Conservation (phyloP, 2,113 vertebrate species). For the Phainopepla nitens region DNA sequence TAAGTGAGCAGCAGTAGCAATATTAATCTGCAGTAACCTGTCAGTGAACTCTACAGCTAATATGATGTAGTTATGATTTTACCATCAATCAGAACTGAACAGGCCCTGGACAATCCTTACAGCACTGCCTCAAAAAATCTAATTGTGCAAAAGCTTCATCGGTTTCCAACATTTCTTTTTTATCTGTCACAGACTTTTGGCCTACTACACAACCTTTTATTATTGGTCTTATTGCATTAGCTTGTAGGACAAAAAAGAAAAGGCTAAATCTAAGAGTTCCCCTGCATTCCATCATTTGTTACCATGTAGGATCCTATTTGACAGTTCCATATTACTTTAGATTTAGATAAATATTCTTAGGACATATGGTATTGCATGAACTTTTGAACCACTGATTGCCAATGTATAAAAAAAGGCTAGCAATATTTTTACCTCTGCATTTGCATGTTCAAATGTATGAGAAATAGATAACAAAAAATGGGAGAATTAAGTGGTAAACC, state of each 20-base stretch:
- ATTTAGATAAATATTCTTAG: slow-evolving; percentile 79
- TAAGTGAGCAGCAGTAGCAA: slow-evolving; percentile 88
- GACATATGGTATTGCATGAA: slow-evolving; percentile 70
- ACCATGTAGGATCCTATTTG: slow-evolving; percentile 80
- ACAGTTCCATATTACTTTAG: slow-evolving; percentile 73
- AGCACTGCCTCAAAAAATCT: slow-evolving; percentile 91
- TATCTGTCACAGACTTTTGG: slow-evolving; percentile 83
- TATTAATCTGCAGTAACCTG: slow-evolving; percentile 93
- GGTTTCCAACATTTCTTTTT: slow-evolving; percentile 93
- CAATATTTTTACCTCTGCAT: slow-evolving; percentile 35
- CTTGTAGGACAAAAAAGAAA: slow-evolving; percentile 80
- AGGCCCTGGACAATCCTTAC: slow-evolving; percentile 88
- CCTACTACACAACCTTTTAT: slow-evolving; percentile 85
- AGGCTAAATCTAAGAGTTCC: slow-evolving; percentile 76
- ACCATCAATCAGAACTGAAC: slow-evolving; percentile 91
- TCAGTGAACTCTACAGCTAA: slow-evolving; percentile 95
- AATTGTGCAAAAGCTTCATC: slow-evolving; percentile 96
- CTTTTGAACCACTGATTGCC: slow-evolving; percentile 72
- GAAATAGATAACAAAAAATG: not conserved
- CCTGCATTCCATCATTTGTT: slow-evolving; percentile 88
- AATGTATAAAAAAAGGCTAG: slow-evolving; percentile 4
- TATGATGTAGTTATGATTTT: slow-evolving; percentile 98
- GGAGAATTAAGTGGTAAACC: not conserved
- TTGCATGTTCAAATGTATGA: slow-evolving; percentile 4
- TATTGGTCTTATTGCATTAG: slow-evolving; percentile 87